Evolutionary conservation across 2,797 vertebrate species (phyloP).

Genomic region (Hylomyscus alleni): DNA sequence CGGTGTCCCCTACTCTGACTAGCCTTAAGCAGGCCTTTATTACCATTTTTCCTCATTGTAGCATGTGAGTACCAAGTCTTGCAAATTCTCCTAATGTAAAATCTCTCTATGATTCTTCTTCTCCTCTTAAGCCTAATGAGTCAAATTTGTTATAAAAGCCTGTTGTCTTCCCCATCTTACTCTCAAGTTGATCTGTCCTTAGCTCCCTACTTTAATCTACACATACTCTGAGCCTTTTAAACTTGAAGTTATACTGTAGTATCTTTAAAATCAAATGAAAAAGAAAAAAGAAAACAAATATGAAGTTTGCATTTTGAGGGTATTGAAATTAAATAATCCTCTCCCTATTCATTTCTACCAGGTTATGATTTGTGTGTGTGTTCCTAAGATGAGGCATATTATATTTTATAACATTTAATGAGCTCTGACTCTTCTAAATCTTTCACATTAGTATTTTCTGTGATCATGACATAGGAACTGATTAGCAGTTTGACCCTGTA

Average conservation of each 20-base stretch:
- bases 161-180: not conserved
- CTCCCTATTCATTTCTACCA: not conserved
- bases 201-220: not conserved
- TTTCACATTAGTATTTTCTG: not conserved
- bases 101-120: not conserved
- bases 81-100: not conserved
- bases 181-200: not conserved
- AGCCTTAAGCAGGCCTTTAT: not conserved
- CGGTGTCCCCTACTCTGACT: not conserved
- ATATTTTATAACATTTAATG: not conserved
- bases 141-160: not conserved
- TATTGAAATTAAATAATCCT: not conserved
- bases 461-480: not conserved
- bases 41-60: not conserved
- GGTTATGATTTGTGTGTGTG: slow-evolving; percentile 2
- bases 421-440: not conserved
- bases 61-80: not conserved
- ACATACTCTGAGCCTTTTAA: not conserved
- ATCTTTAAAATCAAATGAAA: not conserved
- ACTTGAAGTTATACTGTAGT: not conserved
- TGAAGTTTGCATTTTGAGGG: slow-evolving; percentile 14
- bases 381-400: slow-evolving; percentile 7
- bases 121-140: not conserved
- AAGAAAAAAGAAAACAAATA: no score
- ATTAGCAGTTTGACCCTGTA: slow-evolving; percentile 1